phyloP scores from a whole-genome alignment of 1,140 invertebrate species.

The Cherax destructor region DNA sequence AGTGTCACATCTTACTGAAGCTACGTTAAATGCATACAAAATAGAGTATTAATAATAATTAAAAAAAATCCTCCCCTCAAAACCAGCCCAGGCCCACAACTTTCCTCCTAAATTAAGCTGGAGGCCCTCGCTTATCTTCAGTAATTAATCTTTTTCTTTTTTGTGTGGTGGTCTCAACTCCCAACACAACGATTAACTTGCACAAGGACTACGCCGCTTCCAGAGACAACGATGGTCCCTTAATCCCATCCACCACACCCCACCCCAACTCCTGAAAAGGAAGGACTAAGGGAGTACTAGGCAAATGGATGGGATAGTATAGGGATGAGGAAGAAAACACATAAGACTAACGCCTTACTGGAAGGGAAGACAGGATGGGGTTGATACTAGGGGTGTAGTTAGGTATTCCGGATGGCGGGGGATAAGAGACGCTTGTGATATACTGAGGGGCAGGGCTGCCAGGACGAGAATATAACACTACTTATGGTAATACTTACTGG shows the following conservation, averaged over 20 bases:
- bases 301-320: too few species aligned
- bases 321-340: neutral
- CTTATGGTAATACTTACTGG: too few species aligned
- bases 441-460: too few species aligned
- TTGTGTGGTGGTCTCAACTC: neutral
- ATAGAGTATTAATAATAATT: neutral
- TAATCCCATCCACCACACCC: neutral
- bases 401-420: too few species aligned
- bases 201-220: neutral
- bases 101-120: slow-evolving; percentile 36
- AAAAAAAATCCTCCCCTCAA: slow-evolving; percentile 7
- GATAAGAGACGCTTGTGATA: too few species aligned
- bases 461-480: too few species aligned
- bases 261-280: neutral
- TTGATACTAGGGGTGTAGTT: too few species aligned
- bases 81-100: slow-evolving; percentile 7
- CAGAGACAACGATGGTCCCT: neutral
- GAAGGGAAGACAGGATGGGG: neutral
- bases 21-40: neutral
- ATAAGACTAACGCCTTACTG: neutral
- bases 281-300: too few species aligned
- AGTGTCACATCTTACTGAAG: neutral
- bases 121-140: slow-evolving; percentile 24
- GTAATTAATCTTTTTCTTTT: slow-evolving; percentile 41
- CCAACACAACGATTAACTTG: slow-evolving; percentile 49